A percentile compares a stretch with the other conserved stretches of the same genome.
phyloP scores from a whole-genome alignment of 2,888 invertebrate species.

The Diaphora mendica region DNA sequence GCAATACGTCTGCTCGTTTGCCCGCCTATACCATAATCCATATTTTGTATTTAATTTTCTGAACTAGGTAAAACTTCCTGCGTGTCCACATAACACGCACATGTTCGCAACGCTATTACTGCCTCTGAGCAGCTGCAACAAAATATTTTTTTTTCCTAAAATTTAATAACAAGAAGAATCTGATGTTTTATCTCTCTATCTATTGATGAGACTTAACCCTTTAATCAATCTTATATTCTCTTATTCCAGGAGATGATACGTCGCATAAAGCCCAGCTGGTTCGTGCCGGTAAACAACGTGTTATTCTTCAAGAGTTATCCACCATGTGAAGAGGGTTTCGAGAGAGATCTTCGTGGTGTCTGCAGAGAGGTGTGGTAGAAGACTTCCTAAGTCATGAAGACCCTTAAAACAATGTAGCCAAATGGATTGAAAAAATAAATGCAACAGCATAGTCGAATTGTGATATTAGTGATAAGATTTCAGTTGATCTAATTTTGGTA shows the following conservation, averaged over 20 bases:
- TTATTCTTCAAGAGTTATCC: conserved; percentile 65
- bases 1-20: no score
- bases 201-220: background rate
- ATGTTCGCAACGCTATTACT: background rate
- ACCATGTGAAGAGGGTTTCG: conserved; percentile 72
- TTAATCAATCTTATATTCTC: background rate
- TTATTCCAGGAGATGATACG: conserved; percentile 61
- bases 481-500: conserved; percentile 32
- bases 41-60: background rate
- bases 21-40: no score
- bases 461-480: conserved; percentile 60
- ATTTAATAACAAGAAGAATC: background rate
- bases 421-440: conserved; percentile 5
- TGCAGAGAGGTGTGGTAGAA: conserved; percentile 78
- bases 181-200: background rate
- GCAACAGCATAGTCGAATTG: conserved; percentile 43
- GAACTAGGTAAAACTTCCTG: background rate
- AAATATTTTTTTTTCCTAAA: background rate
- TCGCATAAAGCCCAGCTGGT: conserved; percentile 59
- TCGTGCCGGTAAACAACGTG: conserved; percentile 71
- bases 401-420: background rate
- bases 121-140: background rate
- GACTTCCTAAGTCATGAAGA: background rate
- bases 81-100: background rate
- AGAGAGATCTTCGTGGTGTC: conserved; percentile 71